Evolutionary conservation across 2,113 vertebrate genomes (phyloP), one percentile per base, ranked within the genome.

Genomic region (Prietella phreatophila): DNA sequence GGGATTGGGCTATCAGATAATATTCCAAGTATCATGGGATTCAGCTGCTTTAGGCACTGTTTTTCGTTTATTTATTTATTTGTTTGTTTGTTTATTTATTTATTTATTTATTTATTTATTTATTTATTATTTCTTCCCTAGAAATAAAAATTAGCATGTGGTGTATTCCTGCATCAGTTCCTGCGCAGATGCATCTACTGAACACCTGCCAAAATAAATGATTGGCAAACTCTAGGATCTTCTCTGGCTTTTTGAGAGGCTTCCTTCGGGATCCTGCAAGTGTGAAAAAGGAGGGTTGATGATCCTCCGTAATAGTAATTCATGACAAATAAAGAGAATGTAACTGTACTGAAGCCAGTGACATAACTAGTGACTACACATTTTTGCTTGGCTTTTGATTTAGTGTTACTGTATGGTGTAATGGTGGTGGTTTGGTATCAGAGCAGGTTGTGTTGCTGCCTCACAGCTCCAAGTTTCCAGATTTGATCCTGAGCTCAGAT

Each of bases 201-300:
- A 91, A 63, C 42, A 61, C 76, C 82, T 33, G 82, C 89, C 86
- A 88, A 69, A 88, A 33, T 53, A 85, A 89, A 89, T 82, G 86
- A 89, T 87, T 89, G 67, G 67, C 55, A 83, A 86, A 58, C 83
- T 33, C 78, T 47, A 42, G 61, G 88, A 82, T 88, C 71, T 39
- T 80, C 63, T 67, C 47, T 69, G 69, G 27, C 30, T 42, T 65
- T 87, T 88, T 83, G 10, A 80, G n/a, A 53, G 47, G 80, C 65
- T 50, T 76, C 67, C 61, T 20, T 2, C 82, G 79, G 53, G 39
- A 81, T 60, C 69, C 73, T 89, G 84, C 65, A 88, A 82, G 78
- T 78, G 58, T 85, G 50, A 87, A 79, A 19, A 88, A 84, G 60
- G n/a, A 60, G 36, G 65, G 75, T 86, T 86, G 82, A 88, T 88